Conservation (phyloP, 2,888 invertebrate genomes). For the Phaonia tiefii region DNA sequence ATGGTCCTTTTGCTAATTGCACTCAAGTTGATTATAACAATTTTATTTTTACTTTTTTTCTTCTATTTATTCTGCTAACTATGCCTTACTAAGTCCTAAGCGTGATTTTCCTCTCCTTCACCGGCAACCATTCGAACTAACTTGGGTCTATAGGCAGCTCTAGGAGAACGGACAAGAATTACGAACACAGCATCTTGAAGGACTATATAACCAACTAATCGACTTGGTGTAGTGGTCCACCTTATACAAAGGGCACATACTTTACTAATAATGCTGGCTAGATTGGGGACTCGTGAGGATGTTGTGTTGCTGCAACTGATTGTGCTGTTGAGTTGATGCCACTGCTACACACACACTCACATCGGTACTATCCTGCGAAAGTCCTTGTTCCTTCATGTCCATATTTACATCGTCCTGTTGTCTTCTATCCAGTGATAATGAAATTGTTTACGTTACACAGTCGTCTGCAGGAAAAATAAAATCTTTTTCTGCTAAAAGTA, state of each 20-base stretch:
- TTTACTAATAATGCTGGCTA: neutral
- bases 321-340: neutral
- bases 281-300: neutral
- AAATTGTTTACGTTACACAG: constrained; percentile 18
- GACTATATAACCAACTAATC: neutral
- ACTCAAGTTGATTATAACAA: constrained; percentile 55
- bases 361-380: no score
- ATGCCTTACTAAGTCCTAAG: no score
- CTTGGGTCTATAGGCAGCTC: constrained; percentile 11
- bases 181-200: no score
- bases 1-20: constrained; percentile 50
- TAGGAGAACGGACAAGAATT: neutral
- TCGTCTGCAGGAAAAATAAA: neutral
- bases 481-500: neutral
- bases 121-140: constrained; percentile 39
- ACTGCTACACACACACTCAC: neutral
- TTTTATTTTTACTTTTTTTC: no score
- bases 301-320: neutral
- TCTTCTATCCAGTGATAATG: constrained; percentile 2
- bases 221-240: neutral
- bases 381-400: no score
- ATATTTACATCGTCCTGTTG: neutral
- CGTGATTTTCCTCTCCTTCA: neutral
- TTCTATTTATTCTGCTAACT: no score
- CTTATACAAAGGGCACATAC: no score